phyloP scores from a whole-genome alignment of 1,140 invertebrate species.

The Amphibalanus amphitrite region DNA sequence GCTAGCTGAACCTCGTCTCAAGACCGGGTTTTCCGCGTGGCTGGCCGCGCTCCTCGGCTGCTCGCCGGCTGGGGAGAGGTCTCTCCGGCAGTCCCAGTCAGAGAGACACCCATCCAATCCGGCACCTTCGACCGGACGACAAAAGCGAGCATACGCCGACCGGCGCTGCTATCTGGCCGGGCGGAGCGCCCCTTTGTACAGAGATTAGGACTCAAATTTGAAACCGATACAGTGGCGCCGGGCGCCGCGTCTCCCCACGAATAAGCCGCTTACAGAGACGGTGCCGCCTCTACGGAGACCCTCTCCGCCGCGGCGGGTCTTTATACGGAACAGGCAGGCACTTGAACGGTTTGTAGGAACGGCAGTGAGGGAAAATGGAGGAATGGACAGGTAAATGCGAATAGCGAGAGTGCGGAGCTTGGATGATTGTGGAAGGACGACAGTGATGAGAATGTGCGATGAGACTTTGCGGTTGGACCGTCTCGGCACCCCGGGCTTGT shows the following conservation, averaged over 20 bases:
- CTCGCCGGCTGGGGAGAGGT: background rate
- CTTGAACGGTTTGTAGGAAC: too few relatives aligned
- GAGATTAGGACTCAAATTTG: conserved; percentile 1
- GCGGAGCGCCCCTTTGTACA: background rate
- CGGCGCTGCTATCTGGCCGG: background rate
- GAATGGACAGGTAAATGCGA: too few relatives aligned
- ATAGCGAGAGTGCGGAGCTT: too few relatives aligned
- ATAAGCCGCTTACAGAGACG: background rate
- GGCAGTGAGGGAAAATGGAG: too few relatives aligned
- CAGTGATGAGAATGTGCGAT: too few relatives aligned
- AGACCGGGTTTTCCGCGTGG: background rate
- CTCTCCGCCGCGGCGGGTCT: too few relatives aligned
- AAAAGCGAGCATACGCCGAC: background rate
- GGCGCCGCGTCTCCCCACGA: background rate
- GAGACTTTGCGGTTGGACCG: too few relatives aligned
- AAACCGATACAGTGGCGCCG: background rate
- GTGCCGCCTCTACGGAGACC: too few relatives aligned
- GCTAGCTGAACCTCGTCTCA: too few relatives aligned
- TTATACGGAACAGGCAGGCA: too few relatives aligned
- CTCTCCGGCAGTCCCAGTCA: background rate
- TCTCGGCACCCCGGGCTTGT: too few relatives aligned
- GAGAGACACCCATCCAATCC: background rate
- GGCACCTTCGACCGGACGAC: background rate
- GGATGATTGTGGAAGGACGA: too few relatives aligned
- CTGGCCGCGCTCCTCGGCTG: background rate